A percentile compares a stretch with the other conserved stretches of the same genome.
Evolutionary conservation across 53 echinoderm and acorn worm species (phyloP).

Genomic region (Pentamera pediparva): DNA sequence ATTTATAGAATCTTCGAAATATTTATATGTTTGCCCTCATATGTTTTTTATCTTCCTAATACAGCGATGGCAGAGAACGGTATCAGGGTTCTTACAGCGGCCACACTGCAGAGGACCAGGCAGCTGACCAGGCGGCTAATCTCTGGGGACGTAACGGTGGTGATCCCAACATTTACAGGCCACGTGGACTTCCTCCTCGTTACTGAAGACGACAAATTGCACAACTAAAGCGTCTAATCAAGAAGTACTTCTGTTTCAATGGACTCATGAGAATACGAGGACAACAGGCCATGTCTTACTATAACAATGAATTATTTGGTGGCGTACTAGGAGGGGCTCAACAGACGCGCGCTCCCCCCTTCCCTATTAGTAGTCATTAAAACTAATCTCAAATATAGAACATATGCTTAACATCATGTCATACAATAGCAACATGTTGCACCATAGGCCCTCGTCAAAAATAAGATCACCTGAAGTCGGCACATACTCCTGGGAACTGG

Average conservation of each 20-base stretch:
- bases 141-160: conserved; percentile 20
- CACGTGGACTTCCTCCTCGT: conserved; percentile 13
- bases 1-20: neutral
- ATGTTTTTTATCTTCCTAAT: neutral
- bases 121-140: conserved; percentile 31
- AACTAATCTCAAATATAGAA: neutral
- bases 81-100: conserved; percentile 19
- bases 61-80: conserved; percentile 15
- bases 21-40: neutral
- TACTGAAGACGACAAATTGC: conserved; percentile 5
- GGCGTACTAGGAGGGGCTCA: neutral
- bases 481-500: too few species aligned
- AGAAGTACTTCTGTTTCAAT: neutral
- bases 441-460: neutral
- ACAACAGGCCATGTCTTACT: neutral
- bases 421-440: neutral
- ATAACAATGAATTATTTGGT: conserved; percentile 1
- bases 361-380: neutral
- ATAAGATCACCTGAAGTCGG: too few species aligned
- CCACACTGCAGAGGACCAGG: conserved; percentile 16
- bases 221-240: neutral
- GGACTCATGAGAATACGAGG: neutral
- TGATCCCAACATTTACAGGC: conserved; percentile 7
- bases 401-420: neutral
- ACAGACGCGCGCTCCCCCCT: neutral